A percentile compares a stretch with the other conserved stretches of the same genome.
Evolutionary conservation across 2,888 invertebrate species (phyloP).

Genomic region (Lucinisca nassula): DNA sequence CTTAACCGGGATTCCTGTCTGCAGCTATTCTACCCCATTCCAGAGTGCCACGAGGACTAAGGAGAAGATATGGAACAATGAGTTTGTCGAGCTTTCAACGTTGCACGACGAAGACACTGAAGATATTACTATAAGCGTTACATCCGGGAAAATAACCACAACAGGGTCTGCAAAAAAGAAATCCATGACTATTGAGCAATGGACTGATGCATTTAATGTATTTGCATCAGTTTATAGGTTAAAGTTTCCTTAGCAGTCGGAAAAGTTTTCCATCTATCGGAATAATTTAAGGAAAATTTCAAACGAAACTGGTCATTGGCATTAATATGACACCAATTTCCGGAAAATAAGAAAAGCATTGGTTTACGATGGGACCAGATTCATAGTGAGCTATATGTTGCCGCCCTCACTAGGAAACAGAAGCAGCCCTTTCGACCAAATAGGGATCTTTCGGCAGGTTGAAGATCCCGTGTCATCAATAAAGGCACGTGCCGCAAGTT

Average conservation of each 20-base stretch:
- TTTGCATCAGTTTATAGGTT: not conserved
- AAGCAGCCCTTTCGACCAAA: not conserved
- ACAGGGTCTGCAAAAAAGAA: not conserved
- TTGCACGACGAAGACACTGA: not conserved
- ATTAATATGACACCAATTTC: not conserved
- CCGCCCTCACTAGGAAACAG: not conserved
- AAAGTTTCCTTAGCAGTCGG: not conserved
- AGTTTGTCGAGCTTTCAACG: not conserved
- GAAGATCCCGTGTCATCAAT: not conserved
- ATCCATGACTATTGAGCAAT: not conserved
- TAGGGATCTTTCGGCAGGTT: not conserved
- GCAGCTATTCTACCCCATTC: not conserved
- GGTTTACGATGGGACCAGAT: not conserved
- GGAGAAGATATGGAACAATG: constrained; percentile 10
- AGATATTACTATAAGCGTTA: not conserved
- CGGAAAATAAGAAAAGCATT: not conserved
- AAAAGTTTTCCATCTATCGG: not conserved
- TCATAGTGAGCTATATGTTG: not conserved
- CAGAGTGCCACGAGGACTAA: not conserved
- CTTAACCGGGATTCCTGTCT: not conserved
- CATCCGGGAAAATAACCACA: not conserved
- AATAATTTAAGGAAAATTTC: not conserved
- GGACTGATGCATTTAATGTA: constrained; percentile 1
- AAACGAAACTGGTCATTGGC: not conserved
- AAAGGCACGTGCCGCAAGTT: not conserved